A percentile compares a stretch with the other conserved stretches of the same genome.
Evolutionary conservation across 2,888 invertebrate species (phyloP).

Genomic region (Octonoba sinensis): DNA sequence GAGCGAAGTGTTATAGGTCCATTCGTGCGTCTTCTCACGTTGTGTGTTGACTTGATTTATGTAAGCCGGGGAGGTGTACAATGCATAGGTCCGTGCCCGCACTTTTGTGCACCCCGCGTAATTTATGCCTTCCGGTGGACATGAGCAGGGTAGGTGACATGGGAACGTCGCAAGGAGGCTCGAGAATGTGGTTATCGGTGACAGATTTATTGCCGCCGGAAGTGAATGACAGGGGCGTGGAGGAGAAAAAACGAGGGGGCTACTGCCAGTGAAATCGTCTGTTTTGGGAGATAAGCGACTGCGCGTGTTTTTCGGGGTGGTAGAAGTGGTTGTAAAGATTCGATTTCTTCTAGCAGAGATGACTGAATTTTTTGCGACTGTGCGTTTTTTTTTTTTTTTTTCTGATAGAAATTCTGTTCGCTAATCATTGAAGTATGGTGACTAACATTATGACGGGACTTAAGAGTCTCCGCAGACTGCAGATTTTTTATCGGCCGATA

Average conservation of each 20-base stretch:
- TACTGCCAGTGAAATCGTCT: too few species aligned
- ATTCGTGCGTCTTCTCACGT: constrained; percentile 16
- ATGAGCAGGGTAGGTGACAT: constrained; percentile 50
- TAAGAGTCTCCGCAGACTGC: too few species aligned
- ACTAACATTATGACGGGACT: too few species aligned
- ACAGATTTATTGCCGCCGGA: constrained; percentile 37
- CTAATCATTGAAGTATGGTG: too few species aligned
- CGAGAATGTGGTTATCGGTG: constrained; percentile 8
- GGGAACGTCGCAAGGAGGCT: constrained; percentile 29
- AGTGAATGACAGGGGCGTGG: constrained; percentile 32
- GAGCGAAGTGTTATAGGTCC: neutral
- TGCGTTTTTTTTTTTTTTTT: too few species aligned
- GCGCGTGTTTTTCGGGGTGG: too few species aligned
- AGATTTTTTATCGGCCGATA: too few species aligned
- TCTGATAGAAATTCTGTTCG: too few species aligned
- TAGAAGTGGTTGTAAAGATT: too few species aligned
- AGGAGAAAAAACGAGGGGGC: neutral
- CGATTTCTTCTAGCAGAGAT: too few species aligned
- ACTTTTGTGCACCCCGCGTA: constrained; percentile 48
- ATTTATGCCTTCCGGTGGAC: constrained; percentile 64
- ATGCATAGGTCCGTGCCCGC: constrained; percentile 36
- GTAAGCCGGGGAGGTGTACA: constrained; percentile 42
- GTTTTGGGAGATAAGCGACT: too few species aligned
- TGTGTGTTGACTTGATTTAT: constrained; percentile 48
- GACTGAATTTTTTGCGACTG: too few species aligned